Conservation (phyloP, 2,888 invertebrate species). For the Fragum sueziense region DNA sequence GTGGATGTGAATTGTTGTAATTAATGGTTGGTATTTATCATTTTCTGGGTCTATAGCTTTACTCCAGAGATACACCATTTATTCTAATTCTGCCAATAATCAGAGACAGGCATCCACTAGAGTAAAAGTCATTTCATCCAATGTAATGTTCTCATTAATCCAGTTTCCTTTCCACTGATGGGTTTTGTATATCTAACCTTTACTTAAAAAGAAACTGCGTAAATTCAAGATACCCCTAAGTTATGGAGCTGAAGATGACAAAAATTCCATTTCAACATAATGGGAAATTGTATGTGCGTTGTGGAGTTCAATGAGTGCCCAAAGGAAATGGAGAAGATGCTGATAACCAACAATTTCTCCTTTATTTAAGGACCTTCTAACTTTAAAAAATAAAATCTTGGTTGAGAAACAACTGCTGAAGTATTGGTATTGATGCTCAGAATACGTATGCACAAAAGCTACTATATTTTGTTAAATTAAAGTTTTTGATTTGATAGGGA, state of each 20-base stretch:
- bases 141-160: neutral
- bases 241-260: neutral
- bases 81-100: conserved; percentile 17
- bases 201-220: too few relatives aligned
- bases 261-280: neutral
- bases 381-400: too few relatives aligned
- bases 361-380: too few relatives aligned
- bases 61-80: neutral
- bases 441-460: too few relatives aligned
- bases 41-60: neutral
- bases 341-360: neutral
- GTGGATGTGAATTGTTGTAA: neutral
- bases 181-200: too few relatives aligned
- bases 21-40: conserved; percentile 12
- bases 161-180: neutral
- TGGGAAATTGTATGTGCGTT: neutral
- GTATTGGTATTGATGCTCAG: too few relatives aligned
- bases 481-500: too few relatives aligned
- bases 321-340: neutral
- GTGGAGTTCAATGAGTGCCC: neutral
- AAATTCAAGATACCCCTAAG: too few relatives aligned
- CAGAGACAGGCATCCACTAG: neutral
- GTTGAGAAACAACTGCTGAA: too few relatives aligned
- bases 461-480: too few relatives aligned
- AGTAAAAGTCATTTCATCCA: neutral